Evolutionary conservation across 2,797 vertebrate species (phyloP).

Genomic region (Melanotaenia pygmaea): DNA sequence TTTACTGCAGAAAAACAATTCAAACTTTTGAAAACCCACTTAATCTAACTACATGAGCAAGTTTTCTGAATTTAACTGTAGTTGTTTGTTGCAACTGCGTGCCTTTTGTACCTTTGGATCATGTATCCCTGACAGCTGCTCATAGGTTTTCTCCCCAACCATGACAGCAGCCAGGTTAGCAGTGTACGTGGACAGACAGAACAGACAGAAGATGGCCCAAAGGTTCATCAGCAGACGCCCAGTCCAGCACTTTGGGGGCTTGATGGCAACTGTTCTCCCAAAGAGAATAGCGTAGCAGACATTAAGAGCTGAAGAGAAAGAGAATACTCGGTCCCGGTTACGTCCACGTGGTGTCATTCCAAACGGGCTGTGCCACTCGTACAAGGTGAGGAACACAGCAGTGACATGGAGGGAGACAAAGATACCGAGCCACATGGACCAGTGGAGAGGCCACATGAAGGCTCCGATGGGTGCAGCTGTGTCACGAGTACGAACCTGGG

Average conservation of each 20-base stretch:
- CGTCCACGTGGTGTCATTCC: constrained; percentile 96
- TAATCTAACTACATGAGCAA: background rate
- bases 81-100: background rate
- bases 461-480: constrained; percentile 97
- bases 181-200: constrained; percentile 97
- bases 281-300: constrained; percentile 98
- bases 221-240: constrained; percentile 98
- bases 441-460: constrained; percentile 99
- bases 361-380: constrained; percentile 98
- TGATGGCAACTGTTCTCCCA: constrained; percentile 95
- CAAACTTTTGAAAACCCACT: background rate
- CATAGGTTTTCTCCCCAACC: constrained; percentile 98
- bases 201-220: constrained; percentile 99
- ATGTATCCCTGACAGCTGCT: constrained; percentile 97
- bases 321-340: constrained; percentile 94
- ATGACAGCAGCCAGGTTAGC: constrained; percentile 98
- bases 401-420: constrained; percentile 97
- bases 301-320: constrained; percentile 96
- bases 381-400: constrained; percentile 95
- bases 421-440: constrained; percentile 99
- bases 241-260: constrained; percentile 98
- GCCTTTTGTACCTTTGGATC: constrained; percentile 92
- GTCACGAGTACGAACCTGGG: constrained; percentile 90
- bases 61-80: background rate
- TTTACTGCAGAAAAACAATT: background rate